Evolutionary conservation across 2,888 invertebrate species (phyloP), one percentile per base, ranked within the genome.

Genomic region (Hirtodrosophila confusa): DNA sequence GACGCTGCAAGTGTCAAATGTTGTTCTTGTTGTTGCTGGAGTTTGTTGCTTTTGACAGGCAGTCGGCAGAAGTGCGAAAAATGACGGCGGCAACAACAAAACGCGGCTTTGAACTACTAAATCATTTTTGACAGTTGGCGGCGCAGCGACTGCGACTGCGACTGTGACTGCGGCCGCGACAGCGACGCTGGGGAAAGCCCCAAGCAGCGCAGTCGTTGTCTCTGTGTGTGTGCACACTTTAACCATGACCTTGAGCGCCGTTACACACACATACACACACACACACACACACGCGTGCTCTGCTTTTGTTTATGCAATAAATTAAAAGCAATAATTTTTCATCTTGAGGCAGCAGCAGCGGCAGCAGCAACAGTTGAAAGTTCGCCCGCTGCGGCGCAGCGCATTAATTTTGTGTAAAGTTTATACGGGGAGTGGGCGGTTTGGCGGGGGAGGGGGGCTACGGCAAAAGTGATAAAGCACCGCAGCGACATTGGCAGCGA

Each of bases 301-400:
- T 75, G 71, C 74, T 74, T 82, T 87, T 88, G 88, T 87, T 88
- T 85, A 85, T 88, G 89, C 88, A 89, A 89, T 90, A 89, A 89
- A 89, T 89, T 89, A 89, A 89, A 89, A 88, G 89, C 89, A 89
- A 89, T 89, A 90, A 90, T 90, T 89, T 90, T 89, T 89, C 89
- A 90, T 89, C 89, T 89, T 89, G 89, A 88, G 84, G 80, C 86
- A 86, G 75, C 78, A 51, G 60, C 77, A 86, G 75, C 78, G 49
- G 60, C 77, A 65, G 60, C 78, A 40, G 54, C 65, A 60, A 82
- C 87, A 88, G 86, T 87, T 88, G 88, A 84, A 87, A 86, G 86
- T 86, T 86, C 86, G 86, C 88, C 86, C 71, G 86, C 83, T 84
- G 84, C 76, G 85, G 87, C 80, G 69, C 77, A 84, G 72, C 86